A percentile compares a stretch with the other conserved stretches of the same genome.
phyloP scores from a whole-genome alignment of 2,888 invertebrate genomes.

The Thera britannica region DNA sequence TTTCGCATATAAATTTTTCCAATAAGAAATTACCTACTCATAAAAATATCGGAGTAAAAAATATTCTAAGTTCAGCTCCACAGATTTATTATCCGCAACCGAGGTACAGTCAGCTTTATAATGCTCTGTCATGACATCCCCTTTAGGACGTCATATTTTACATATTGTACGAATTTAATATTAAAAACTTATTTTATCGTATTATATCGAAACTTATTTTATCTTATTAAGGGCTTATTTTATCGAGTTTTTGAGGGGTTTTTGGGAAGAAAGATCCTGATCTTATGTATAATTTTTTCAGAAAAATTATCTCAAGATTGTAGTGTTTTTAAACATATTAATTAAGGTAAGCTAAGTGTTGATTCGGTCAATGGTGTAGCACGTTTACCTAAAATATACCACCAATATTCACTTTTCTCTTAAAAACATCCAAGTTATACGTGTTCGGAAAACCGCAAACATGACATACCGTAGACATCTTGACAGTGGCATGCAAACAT shows the following conservation, averaged over 20 bases:
- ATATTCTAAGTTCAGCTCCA: background rate
- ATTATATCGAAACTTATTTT: too few relatives aligned
- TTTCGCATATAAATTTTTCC: background rate
- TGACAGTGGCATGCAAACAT: too few relatives aligned
- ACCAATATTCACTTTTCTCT: too few relatives aligned
- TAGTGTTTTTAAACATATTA: too few relatives aligned
- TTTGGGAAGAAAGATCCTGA: background rate
- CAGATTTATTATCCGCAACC: slow-evolving; percentile 36
- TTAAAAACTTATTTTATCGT: too few relatives aligned
- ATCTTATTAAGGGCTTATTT: too few relatives aligned
- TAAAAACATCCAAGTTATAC: too few relatives aligned
- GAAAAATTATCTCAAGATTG: background rate
- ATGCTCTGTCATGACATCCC: slow-evolving; percentile 55
- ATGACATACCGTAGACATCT: too few relatives aligned
- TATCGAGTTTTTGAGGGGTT: slow-evolving; percentile 4
- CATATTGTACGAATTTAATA: slow-evolving; percentile 10
- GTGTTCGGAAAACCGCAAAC: too few relatives aligned
- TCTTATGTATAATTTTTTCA: background rate
- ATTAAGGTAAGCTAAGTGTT: too few relatives aligned
- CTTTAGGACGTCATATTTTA: slow-evolving; percentile 48
- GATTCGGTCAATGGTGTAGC: too few relatives aligned
- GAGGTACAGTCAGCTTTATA: slow-evolving; percentile 58
- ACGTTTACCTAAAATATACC: too few relatives aligned
- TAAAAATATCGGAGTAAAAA: slow-evolving; percentile 1
- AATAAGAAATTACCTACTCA: background rate